Evolutionary conservation across 2,113 vertebrate species (phyloP).

Genomic region (Bungarus multicinctus): DNA sequence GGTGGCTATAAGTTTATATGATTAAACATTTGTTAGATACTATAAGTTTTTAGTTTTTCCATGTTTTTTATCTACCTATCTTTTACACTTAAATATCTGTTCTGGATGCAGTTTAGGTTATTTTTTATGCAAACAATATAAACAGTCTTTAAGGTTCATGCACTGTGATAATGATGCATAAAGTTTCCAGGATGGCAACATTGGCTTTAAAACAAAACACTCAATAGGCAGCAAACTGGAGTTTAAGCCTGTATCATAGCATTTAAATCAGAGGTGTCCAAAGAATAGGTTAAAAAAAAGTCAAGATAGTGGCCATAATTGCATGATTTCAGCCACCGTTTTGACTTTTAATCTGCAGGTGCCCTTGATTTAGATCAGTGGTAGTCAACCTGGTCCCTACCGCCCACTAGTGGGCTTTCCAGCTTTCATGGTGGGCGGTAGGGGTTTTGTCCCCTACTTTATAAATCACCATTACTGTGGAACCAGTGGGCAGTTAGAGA

Average conservation of each 20-base stretch:
- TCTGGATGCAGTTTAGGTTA: background rate
- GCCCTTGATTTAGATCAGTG: background rate
- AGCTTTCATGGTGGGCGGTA: too few relatives aligned
- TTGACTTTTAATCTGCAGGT: background rate
- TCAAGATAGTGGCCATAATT: background rate
- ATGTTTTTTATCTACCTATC: background rate
- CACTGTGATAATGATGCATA: background rate
- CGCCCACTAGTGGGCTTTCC: too few relatives aligned
- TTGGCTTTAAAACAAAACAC: background rate
- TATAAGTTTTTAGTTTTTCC: background rate
- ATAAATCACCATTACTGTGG: too few relatives aligned
- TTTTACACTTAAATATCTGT: background rate
- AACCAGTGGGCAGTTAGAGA: too few relatives aligned
- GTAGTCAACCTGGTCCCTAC: too few relatives aligned
- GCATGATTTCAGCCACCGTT: background rate
- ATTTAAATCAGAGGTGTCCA: background rate
- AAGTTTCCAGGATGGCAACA: background rate
- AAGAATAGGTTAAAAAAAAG: background rate
- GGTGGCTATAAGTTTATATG: background rate
- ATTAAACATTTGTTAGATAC: background rate
- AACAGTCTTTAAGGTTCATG: background rate
- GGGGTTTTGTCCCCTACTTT: too few relatives aligned
- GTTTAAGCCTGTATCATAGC: background rate
- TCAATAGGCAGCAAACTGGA: background rate
- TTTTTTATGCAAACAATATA: background rate